Percentiles rank a stretch among this genome's conserved stretches.
Evolutionary conservation across 2,113 vertebrate genomes (phyloP).

Genomic region (Siniperca chuatsi): DNA sequence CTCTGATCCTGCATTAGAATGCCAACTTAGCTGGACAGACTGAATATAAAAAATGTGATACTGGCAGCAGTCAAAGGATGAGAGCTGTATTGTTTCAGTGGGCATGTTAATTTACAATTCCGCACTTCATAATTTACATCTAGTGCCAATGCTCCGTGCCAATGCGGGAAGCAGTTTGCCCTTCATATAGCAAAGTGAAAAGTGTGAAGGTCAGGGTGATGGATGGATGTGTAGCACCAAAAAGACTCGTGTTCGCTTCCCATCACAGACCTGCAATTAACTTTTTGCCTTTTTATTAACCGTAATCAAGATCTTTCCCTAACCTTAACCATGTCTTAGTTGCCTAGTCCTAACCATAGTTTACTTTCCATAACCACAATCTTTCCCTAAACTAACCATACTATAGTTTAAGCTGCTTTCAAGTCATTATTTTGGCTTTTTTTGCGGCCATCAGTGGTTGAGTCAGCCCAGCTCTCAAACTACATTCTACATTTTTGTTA

Average conservation of each 20-base stretch:
- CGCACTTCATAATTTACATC: rapidly evolving
- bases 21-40: not conserved
- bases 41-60: not conserved
- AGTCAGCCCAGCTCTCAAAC: not conserved
- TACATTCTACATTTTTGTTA: not conserved
- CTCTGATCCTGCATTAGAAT: constrained; percentile 17
- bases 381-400: not conserved
- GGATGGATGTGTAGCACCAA: not conserved
- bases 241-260: not conserved
- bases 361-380: not conserved
- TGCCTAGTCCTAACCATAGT: not conserved
- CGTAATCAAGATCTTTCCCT: not conserved
- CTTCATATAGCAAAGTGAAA: not conserved
- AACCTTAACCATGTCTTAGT: not conserved
- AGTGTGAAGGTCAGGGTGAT: not conserved
- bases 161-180: not conserved
- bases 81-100: not conserved
- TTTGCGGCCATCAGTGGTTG: not conserved
- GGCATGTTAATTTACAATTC: not conserved
- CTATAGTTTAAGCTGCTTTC: not conserved
- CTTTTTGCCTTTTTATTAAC: not conserved
- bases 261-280: not conserved
- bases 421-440: not conserved
- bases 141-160: not conserved
- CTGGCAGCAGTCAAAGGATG: not conserved